These are phyloP conservation scores for Thereva nobilitata DNA, from an alignment of 2,888 invertebrate species.

Conservation along the genomic window DNA sequence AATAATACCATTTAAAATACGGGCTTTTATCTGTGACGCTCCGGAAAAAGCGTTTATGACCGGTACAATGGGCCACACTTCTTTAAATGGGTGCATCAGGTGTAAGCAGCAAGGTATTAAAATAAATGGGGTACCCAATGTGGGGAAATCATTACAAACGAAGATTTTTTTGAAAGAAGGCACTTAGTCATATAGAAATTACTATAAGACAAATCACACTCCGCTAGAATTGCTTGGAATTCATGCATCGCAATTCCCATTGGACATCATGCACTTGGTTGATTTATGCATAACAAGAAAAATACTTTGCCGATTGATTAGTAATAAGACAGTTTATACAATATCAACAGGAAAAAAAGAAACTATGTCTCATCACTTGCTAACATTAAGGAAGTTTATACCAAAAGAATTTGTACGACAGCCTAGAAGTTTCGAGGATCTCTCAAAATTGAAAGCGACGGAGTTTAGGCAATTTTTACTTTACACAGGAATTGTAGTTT, in stretches of 20 bases:
- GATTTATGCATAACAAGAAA: not conserved
- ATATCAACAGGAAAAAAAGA: too few relatives aligned
- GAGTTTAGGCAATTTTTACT: conserved; percentile 37
- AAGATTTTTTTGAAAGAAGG: conserved; percentile 25
- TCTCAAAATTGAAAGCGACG: conserved; percentile 35
- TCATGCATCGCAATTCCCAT: not conserved
- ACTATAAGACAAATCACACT: not conserved
- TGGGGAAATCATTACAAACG: conserved; percentile 10
- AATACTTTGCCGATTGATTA: not conserved
- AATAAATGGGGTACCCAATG: conserved; percentile 12
- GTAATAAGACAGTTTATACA: too few relatives aligned
- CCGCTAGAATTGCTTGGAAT: conserved; percentile 8
- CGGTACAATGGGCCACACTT: conserved; percentile 15
- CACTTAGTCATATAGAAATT: conserved; percentile 11
- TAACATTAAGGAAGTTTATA: conserved; percentile 5
- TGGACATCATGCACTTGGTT: not conserved
- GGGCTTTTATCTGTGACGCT: conserved; percentile 17
- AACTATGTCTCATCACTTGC: too few relatives aligned
- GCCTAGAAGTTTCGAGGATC: conserved; percentile 37
- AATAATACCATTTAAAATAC: not conserved
- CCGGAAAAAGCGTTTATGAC: not conserved
- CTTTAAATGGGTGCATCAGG: conserved; percentile 19
- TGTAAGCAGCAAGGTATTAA: conserved; percentile 14
- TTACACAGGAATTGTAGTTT: conserved; percentile 37
- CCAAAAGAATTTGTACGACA: conserved; percentile 36